Base-by-base conservation (phyloP, 2,888 invertebrate genomes). In the Agrochola circellaris region DNA sequence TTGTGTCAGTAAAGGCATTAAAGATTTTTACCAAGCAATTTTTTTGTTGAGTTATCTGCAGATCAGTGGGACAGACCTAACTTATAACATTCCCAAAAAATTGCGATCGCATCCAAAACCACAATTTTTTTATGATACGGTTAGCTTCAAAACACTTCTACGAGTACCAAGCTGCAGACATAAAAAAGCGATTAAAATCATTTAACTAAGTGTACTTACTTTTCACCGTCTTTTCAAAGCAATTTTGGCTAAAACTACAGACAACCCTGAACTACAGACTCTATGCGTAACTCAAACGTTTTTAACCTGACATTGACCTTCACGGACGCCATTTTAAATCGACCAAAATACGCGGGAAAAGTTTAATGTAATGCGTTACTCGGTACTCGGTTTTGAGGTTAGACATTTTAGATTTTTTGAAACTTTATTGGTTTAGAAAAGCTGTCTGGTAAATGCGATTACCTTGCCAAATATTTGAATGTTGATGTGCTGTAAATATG, bases 291-390 rank as follows among this genome's bases (percentile, higher is more conserved):
- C 73, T 83, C 77, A 70, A 85, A 84, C 83, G 82, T 84, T 74
- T 81, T 70, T 82, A 83, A 84, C 75, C 83, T 88, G 92, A 87
- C 92, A 92, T 91, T 92, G 92, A 92, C 92, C 92, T 92, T 92
- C 88, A 85, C 83, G 66, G 75, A 81, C 76, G 88, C 91, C 90
- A 90, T 92, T 88, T 91, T 91, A 86, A 84, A 83, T 86, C 75
- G 87, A 84, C 79, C 48, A 79, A 82, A 91, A 91, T 90, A 89
- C 84, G 92, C 89, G 90, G 83, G 87, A 89, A 88, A 85, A 86
- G 71, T 78, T 80, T 83, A 77, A 77, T 85, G 75, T 64, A 56
- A 79, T 72, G 68, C 85, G 85, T 67, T 38, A 61, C 42, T 74
- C 54, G 13, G 78, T 70, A 61, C 42, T 48, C 38, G 65, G 34